Percentiles rank a stretch among this genome's conserved stretches.
Evolutionary conservation across 2,113 vertebrate genomes (phyloP).

Genomic region (Pangasianodon hypophthalmus): DNA sequence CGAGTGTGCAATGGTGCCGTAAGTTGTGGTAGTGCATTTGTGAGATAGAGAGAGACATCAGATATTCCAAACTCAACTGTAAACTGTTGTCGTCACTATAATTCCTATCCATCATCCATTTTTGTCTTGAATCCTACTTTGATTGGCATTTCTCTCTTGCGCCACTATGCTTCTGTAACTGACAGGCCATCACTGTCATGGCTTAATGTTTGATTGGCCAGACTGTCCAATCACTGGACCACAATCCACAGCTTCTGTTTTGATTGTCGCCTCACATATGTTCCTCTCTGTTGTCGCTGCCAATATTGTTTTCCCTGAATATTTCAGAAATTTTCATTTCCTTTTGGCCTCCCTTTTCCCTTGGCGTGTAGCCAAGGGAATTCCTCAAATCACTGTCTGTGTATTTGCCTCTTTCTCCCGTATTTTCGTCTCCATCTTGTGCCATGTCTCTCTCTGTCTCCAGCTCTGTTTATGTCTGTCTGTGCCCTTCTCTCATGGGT

Average conservation of each 20-base stretch:
- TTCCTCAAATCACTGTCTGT: slow-evolving; percentile 32
- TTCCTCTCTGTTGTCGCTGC: slow-evolving; percentile 58
- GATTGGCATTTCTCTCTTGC: background rate
- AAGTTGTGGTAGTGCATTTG: background rate
- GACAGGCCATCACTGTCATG: slow-evolving; percentile 12
- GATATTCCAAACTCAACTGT: background rate
- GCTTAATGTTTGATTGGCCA: background rate
- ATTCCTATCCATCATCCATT: background rate
- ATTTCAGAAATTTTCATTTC: slow-evolving; percentile 60
- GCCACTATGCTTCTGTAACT: background rate
- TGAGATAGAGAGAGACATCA: background rate
- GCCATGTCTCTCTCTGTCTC: background rate
- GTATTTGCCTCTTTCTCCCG: background rate
- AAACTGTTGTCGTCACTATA: background rate
- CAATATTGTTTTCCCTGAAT: slow-evolving; percentile 63
- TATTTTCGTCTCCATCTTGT: slow-evolving; percentile 5
- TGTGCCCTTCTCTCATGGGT: slow-evolving; percentile 8
- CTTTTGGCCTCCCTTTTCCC: slow-evolving; percentile 10
- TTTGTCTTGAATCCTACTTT: background rate
- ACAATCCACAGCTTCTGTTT: slow-evolving; percentile 31
- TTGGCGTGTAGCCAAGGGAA: slow-evolving; percentile 2
- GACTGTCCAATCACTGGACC: background rate
- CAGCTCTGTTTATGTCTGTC: slow-evolving; percentile 22
- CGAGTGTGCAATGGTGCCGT: background rate
- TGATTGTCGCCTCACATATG: slow-evolving; percentile 59